A percentile compares a stretch with the other conserved stretches of the same genome.
Conservation (phyloP, 2,888 invertebrate genomes). For the Ptychoptera contaminata region DNA sequence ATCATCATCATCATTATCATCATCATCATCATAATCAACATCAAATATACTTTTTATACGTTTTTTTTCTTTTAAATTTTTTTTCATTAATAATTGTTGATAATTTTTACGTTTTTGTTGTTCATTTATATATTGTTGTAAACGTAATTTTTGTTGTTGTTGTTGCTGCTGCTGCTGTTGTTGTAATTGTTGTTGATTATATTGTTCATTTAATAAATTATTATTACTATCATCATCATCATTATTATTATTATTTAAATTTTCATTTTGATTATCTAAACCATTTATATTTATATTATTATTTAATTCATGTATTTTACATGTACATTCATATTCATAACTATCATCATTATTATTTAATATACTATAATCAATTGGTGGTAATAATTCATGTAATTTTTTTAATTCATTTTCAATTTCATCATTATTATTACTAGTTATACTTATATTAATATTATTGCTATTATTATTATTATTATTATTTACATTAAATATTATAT, state of each 20-base stretch:
- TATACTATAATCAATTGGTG: conserved; percentile 12
- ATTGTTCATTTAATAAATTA: conserved; percentile 3
- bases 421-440: conserved; percentile 1
- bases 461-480: neutral
- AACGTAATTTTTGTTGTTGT: neutral
- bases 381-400: no score
- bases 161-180: neutral
- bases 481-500: no score
- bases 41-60: conserved; percentile 29
- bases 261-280: conserved; percentile 2
- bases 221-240: conserved; percentile 5
- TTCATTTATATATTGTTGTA: neutral
- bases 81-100: neutral
- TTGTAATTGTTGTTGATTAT: neutral
- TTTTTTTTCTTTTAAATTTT: conserved; percentile 11
- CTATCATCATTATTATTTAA: conserved; percentile 1
- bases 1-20: conserved; percentile 14
- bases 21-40: conserved; percentile 29
- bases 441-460: neutral
- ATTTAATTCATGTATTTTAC: conserved; percentile 12
- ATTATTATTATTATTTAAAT: neutral
- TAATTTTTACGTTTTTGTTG: neutral
- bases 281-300: conserved; percentile 1
- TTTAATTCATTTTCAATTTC: no score
- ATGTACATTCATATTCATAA: conserved; percentile 13